These are phyloP conservation scores for Leptinotarsa lineolata DNA, from an alignment of 1,140 invertebrate species.

Conservation along the genomic window DNA sequence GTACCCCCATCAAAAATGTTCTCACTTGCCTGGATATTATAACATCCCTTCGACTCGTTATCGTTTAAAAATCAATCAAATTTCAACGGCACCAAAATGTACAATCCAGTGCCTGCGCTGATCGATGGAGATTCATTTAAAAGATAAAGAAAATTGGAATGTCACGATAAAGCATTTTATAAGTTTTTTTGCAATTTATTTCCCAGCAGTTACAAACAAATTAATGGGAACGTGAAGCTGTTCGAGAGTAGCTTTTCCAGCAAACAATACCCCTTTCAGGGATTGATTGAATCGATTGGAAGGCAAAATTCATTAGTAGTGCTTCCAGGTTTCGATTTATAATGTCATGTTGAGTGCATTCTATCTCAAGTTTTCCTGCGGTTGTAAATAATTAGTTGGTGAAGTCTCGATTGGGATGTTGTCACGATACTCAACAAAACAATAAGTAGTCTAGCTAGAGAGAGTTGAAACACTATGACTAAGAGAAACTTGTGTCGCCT, in stretches of 20 bases:
- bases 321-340: not conserved
- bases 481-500: too few species aligned
- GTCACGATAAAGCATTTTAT: not conserved
- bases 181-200: constrained; percentile 1
- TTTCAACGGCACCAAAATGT: not conserved
- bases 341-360: not conserved
- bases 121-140: not conserved
- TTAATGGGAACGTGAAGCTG: not conserved
- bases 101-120: not conserved
- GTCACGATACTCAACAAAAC: too few species aligned
- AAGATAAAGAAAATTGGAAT: constrained; percentile 7
- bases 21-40: not conserved
- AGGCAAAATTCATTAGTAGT: not conserved
- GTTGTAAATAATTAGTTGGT: not conserved
- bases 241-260: not conserved
- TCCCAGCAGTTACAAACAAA: not conserved
- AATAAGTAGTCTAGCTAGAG: too few species aligned
- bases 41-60: not conserved
- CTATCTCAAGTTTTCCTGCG: not conserved
- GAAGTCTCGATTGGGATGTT: too few species aligned
- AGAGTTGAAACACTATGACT: too few species aligned
- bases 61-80: not conserved
- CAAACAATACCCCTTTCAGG: not conserved
- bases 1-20: too few species aligned
- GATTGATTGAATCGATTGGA: constrained; percentile 3